Evolutionary conservation across 1,140 invertebrate genomes (phyloP).

Genomic region (Procambarus clarkii): DNA sequence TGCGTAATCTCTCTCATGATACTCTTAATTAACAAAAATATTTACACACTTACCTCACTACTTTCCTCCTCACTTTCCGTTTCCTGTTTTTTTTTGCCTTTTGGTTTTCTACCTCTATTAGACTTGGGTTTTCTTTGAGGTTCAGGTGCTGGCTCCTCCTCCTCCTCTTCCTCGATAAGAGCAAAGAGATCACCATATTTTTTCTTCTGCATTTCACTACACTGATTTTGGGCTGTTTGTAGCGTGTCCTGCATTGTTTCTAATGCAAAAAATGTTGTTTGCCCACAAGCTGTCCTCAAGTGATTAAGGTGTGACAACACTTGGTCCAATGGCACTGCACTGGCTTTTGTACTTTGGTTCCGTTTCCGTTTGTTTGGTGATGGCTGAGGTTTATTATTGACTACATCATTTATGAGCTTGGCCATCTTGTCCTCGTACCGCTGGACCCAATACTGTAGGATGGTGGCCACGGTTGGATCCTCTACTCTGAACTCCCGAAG

Average conservation of each 20-base stretch:
- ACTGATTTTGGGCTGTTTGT: slow-evolving; percentile 78
- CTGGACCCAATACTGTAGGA: slow-evolving; percentile 94
- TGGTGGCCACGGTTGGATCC: slow-evolving; percentile 80
- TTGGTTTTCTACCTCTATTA: slow-evolving; percentile 78
- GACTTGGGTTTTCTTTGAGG: slow-evolving; percentile 77
- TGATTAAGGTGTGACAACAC: slow-evolving; percentile 94
- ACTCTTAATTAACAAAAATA: too few species aligned
- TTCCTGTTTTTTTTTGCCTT: slow-evolving; percentile 75
- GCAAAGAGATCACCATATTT: slow-evolving; percentile 94
- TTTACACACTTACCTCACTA: slow-evolving; percentile 82
- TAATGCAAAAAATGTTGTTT: slow-evolving; percentile 83
- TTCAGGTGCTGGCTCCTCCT: slow-evolving; percentile 75
- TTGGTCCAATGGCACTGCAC: slow-evolving; percentile 84
- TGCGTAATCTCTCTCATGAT: too few species aligned
- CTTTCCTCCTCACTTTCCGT: slow-evolving; percentile 86
- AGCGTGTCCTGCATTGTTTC: slow-evolving; percentile 93
- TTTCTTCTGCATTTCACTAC: slow-evolving; percentile 89
- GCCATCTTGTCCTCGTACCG: slow-evolving; percentile 91
- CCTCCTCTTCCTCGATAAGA: slow-evolving; percentile 91
- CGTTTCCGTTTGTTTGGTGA: slow-evolving; percentile 94
- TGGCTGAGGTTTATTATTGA: slow-evolving; percentile 84
- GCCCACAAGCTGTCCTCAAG: slow-evolving; percentile 83
- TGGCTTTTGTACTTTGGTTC: slow-evolving; percentile 80
- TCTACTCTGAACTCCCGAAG: slow-evolving; percentile 79
- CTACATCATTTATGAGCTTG: slow-evolving; percentile 77